Evolutionary conservation across 2,888 invertebrate species (phyloP).

Genomic region (Erynnis tages): DNA sequence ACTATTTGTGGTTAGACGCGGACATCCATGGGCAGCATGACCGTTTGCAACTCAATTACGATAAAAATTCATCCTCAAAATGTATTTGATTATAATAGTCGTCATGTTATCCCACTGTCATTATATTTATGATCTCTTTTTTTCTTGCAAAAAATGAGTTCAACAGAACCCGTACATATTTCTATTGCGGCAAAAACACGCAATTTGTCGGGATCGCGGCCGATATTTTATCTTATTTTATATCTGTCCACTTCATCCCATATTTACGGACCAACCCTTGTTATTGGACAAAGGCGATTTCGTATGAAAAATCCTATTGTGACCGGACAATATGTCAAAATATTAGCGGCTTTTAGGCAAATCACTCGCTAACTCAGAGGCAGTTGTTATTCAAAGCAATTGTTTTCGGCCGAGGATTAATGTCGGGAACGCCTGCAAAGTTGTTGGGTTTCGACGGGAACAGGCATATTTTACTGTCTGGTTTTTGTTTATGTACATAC

Average conservation of each 20-base stretch:
- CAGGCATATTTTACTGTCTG: not conserved
- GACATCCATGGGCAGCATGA: too few relatives aligned
- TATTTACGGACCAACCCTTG: constrained; percentile 27
- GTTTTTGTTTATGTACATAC: too few relatives aligned
- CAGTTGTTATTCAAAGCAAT: constrained; percentile 17
- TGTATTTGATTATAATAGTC: too few relatives aligned
- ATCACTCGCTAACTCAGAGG: constrained; percentile 17
- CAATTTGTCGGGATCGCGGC: constrained; percentile 12
- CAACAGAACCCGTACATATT: not conserved
- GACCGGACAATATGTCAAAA: constrained; percentile 61
- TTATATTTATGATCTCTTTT: too few relatives aligned
- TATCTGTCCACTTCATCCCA: constrained; percentile 19
- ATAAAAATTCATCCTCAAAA: too few relatives aligned
- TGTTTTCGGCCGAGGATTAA: constrained; percentile 17
- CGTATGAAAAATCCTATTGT: constrained; percentile 63
- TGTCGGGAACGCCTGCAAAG: constrained; percentile 5
- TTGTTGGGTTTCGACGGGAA: not conserved
- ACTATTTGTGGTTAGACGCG: too few relatives aligned
- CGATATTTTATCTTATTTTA: constrained; percentile 22
- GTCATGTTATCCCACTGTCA: too few relatives aligned
- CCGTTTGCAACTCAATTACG: too few relatives aligned
- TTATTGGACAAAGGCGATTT: constrained; percentile 55
- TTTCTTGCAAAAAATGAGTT: not conserved
- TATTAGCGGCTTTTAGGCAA: constrained; percentile 30
- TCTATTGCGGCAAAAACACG: constrained; percentile 19